Conservation (phyloP, 2,113 vertebrate species). For the Cottus gobio region DNA sequence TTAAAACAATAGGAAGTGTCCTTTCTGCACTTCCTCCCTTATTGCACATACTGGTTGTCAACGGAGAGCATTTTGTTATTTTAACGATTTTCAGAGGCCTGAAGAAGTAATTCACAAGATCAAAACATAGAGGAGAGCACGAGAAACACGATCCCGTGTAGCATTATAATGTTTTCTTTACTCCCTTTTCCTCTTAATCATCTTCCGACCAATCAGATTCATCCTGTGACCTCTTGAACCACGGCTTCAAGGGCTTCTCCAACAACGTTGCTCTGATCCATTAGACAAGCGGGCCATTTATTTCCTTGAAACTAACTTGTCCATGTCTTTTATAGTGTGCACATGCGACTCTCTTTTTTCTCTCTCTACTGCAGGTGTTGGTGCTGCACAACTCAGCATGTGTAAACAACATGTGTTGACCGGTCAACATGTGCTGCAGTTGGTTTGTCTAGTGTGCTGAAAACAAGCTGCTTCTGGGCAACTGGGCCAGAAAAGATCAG, state of each 20-base stretch:
- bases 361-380: not conserved
- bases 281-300: not conserved
- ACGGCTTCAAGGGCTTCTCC: not conserved
- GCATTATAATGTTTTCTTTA: not conserved
- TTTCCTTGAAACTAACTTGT: not conserved
- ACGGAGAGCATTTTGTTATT: not conserved
- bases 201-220: not conserved
- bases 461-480: not conserved
- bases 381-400: not conserved
- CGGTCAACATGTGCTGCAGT: not conserved
- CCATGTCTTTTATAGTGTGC: not conserved
- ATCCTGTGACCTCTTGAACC: not conserved
- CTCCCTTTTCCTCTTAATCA: not conserved
- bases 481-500: not conserved
- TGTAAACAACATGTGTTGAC: not conserved
- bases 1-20: not conserved
- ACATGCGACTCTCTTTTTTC: not conserved
- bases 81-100: not conserved
- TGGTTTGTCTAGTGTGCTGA: not conserved
- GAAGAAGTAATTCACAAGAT: not conserved
- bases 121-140: not conserved
- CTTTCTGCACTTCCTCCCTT: not conserved
- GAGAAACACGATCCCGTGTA: not conserved
- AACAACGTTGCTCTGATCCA: not conserved
- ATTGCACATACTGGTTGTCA: not conserved